Evolutionary conservation across 2,888 invertebrate species (phyloP), one percentile per base, ranked within the genome.

Genomic region (Nemoura dubitans): DNA sequence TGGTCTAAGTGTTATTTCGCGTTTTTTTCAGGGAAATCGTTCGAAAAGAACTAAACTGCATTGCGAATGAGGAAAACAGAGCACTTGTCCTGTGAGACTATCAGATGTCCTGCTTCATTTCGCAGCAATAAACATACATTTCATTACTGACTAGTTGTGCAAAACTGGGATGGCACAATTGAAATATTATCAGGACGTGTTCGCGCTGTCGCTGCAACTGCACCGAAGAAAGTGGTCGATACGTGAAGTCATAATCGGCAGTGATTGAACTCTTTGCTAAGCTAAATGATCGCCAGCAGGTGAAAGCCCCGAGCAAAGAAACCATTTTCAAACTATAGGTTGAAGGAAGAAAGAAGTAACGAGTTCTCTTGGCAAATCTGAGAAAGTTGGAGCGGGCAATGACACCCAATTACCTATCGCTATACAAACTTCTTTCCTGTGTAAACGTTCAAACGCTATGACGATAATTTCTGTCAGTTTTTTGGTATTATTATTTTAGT

Each of bases 221-320:
- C 81, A 82, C 21, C 30, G 86, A 86, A 86, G 86, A 86, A 86
- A 86, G 86, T 86, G 83, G 86, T 76, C 76, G 82, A 83, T 86
- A 76, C 76, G 21, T 21, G 59, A 21, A 59, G 59, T 59, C 59
- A 2, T 27, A 25, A 43, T 27, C 27, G 28, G 59, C 86, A 81
- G 86, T 86, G 83, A 82, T 83, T 86, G 86, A 86, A 86, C 86
- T 82, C 86, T 76, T 59, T 59, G 59, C 14, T 21, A 59, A 59
- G 21, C 59, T 59, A 59, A 59, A 59, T 59, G 59, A 59, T 59
- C 59, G 59, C 21, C 59, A 59, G 14, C 59, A 59, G 59, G 59
- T 59, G 59, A 59, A 59, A 59, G 59, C 59, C 59, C 59, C 59
- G 59, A 59, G 59, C 59, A 59, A 59, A 59, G 59, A 59, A 59